Evolutionary conservation across 2,113 vertebrate species (phyloP).

Genomic region (Cyanoderma ruficeps): DNA sequence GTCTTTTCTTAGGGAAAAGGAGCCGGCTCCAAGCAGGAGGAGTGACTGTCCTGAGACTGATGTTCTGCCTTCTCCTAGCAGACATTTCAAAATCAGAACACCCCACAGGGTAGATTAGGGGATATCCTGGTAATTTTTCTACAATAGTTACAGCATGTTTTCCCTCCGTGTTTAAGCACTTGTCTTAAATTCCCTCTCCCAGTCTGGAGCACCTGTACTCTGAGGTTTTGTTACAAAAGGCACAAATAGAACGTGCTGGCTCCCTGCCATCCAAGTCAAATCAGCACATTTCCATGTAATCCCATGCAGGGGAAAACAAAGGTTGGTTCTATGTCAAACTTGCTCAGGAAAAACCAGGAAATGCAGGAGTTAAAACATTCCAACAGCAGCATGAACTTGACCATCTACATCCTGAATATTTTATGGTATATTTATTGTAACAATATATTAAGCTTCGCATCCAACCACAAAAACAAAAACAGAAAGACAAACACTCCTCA

Average conservation of each 20-base stretch:
- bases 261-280: background rate
- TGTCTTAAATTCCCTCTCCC: background rate
- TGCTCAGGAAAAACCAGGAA: constrained; percentile 14
- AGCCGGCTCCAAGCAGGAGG: background rate
- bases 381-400: constrained; percentile 16
- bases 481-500: constrained; percentile 33
- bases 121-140: background rate
- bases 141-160: background rate
- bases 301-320: background rate
- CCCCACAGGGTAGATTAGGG: background rate
- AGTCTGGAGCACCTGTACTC: background rate
- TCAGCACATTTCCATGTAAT: background rate
- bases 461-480: constrained; percentile 63
- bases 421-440: constrained; percentile 60
- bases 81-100: background rate
- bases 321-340: background rate
- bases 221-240: background rate
- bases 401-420: constrained; percentile 59
- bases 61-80: background rate
- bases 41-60: background rate
- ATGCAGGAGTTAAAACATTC: constrained; percentile 26
- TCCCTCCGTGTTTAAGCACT: background rate
- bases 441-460: constrained; percentile 55
- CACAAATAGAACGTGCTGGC: background rate
- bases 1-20: background rate